Evolutionary conservation across 2,888 invertebrate genomes (phyloP), one percentile per base, ranked within the genome.

Genomic region (Synergus gifuensis): DNA sequence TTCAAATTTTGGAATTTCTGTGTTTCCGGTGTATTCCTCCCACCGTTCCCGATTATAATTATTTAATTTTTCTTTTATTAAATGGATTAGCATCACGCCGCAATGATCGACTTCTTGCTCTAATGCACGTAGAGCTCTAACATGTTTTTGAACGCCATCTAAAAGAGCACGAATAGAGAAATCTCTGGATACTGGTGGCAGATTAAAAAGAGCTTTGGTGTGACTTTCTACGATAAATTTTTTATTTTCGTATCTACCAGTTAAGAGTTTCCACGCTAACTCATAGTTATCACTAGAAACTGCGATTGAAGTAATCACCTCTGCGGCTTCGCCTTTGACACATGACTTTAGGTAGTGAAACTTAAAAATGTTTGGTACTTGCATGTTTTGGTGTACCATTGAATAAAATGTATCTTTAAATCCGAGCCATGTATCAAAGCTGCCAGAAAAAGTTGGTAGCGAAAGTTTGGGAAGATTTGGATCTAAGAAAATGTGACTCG

Each of bases 351-450:
- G 16, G 9, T 69, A 69, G 7, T 69, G 49, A 18, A 69, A 69
- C 22, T 69, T 69, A 44, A 69, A 69, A n/a, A 69, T 46, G 2
- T 60, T 18, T 22, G 60, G 60, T 12, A 60, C 60, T 76, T 76
- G 76, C 14, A 16, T 16, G 58, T 76, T 76, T 28, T 76, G 16
- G n/a, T 76, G 76, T 18, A 76, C 36, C 8, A 58, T 76, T 76
- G 76, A 76, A 58, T 76, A 8, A 5, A 76, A 76, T 58, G 76
- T 54, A 3, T 58, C 76, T 4, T 22, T 49, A 9, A 76, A 76
- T n/a, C 76, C 54, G 46, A 76, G 49, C 76, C 76, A 76, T 54
- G 76, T 40, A 58, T 76, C 76, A 76, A 76, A 76, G 49, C 36
- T 54, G 8, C 76, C 58, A 14, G 60, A 76, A 36, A 76, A 76